Evolutionary conservation across 2,113 vertebrate species (phyloP).

Genomic region (Chionis minor): DNA sequence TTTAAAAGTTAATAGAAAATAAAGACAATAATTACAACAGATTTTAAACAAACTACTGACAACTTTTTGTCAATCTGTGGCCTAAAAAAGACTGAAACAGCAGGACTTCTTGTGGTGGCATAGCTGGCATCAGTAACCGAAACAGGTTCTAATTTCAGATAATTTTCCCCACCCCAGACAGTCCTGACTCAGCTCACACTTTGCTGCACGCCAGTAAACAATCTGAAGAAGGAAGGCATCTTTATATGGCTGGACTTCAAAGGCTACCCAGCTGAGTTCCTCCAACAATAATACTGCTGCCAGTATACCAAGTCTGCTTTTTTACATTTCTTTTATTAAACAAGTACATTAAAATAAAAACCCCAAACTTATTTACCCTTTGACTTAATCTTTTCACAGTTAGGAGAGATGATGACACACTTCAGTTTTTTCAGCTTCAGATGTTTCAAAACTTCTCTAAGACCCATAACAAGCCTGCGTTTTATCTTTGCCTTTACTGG

Average conservation of each 20-base stretch:
- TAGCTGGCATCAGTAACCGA: neutral
- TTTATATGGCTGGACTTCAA: neutral
- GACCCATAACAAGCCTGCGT: slow-evolving; percentile 93
- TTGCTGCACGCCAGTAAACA: neutral
- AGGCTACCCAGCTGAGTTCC: neutral
- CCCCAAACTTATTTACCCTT: slow-evolving; percentile 88
- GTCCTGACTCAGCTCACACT: neutral
- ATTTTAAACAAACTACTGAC: neutral
- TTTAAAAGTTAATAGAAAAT: neutral
- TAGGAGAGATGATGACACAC: slow-evolving; percentile 95
- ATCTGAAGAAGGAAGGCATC: neutral
- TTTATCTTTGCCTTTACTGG: slow-evolving; percentile 96
- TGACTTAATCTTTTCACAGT: slow-evolving; percentile 94
- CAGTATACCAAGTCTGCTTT: neutral
- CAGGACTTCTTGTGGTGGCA: neutral
- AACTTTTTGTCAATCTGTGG: neutral
- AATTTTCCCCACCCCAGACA: neutral
- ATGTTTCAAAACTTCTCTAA: slow-evolving; percentile 94
- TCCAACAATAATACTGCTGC: neutral
- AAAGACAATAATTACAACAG: neutral
- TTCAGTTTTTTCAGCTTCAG: slow-evolving; percentile 92
- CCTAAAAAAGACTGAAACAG: neutral
- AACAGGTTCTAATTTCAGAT: neutral
- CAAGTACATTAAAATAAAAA: too few species aligned
- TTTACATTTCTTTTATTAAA: neutral